phyloP scores from a whole-genome alignment of 2,888 invertebrate genomes.

The Agrochola litura region DNA sequence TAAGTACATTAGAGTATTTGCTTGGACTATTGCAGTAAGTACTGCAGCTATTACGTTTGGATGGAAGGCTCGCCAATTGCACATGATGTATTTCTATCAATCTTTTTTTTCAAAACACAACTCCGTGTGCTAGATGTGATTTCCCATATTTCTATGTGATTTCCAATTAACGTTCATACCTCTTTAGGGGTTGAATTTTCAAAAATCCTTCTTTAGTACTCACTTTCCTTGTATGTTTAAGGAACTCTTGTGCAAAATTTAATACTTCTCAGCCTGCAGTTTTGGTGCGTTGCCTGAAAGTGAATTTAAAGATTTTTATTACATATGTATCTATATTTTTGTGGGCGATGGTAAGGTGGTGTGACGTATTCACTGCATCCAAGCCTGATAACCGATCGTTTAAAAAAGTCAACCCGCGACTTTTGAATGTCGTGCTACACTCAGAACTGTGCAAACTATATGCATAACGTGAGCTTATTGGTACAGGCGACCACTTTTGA shows the following conservation, averaged over 20 bases:
- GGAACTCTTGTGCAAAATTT: too few relatives aligned
- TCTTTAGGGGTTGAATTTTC: too few relatives aligned
- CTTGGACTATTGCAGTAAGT: not conserved
- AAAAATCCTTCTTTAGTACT: not conserved
- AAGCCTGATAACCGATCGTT: not conserved
- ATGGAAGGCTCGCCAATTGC: not conserved
- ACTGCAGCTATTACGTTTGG: not conserved
- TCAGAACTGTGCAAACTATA: not conserved
- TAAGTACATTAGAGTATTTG: not conserved
- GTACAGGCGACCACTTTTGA: not conserved
- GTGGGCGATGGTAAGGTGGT: not conserved
- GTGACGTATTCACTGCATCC: not conserved
- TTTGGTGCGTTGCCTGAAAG: not conserved
- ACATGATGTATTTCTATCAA: not conserved
- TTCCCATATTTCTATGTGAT: not conserved
- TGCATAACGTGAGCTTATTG: not conserved
- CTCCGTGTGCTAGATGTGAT: not conserved
- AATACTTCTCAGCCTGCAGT: too few relatives aligned
- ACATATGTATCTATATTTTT: not conserved
- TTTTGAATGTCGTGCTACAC: not conserved
- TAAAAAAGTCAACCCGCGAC: not conserved
- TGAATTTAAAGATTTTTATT: not conserved
- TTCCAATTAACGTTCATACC: not conserved
- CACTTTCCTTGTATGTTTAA: too few relatives aligned
- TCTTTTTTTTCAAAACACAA: too few relatives aligned